Evolutionary conservation across 2,113 vertebrate species (phyloP), one percentile per base, ranked within the genome.

Genomic region (Chiloscyllium plagiosum): DNA sequence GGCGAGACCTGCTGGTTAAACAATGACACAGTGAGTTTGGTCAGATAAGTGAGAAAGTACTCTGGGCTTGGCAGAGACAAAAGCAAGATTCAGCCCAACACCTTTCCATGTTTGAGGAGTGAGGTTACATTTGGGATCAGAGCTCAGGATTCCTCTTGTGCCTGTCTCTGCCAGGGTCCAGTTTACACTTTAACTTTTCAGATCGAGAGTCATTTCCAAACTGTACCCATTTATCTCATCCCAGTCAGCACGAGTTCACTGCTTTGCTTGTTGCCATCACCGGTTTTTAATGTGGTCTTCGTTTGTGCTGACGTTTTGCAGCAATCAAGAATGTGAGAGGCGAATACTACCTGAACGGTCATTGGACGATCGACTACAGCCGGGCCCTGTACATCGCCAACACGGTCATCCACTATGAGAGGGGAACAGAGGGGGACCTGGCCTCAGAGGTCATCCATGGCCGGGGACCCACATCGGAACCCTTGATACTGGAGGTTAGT

Each of bases 281-380:
- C 76, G n/a, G 1, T 47, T 72, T 95, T 70, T 80, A 33, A 76
- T 76, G 33, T 33, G 29, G 13, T 61, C 22, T 3, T 61, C 33
- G 0, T 26, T 61, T 83, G 42, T 12, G 0, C 0, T 0, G 15
- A 96, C 4, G 96, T 69, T 96, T 90, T 86, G 0, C 97, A 99
- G 99, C 99, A 52, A 97, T 99, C 96, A 99, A 98, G 97, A 99
- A 98, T 0, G 96, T 98, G 76, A 98, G 26, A 33, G 99, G 99
- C 0, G 98, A 99, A 0, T 99, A 99, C 85, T 99, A 99, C 96
- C 98, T 99, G 97, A 99, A 99, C 0, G 99, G 99, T 47, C 98
- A 98, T 20, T 99, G 99, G 99, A 98, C 98, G 0, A 98, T 99
- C 0, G 98, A 98, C 96, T 98, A 97, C 33, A 98, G 98, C 96